phyloP scores from a whole-genome alignment of 2,797 vertebrate species.

The Myiotriccus ornatus region DNA sequence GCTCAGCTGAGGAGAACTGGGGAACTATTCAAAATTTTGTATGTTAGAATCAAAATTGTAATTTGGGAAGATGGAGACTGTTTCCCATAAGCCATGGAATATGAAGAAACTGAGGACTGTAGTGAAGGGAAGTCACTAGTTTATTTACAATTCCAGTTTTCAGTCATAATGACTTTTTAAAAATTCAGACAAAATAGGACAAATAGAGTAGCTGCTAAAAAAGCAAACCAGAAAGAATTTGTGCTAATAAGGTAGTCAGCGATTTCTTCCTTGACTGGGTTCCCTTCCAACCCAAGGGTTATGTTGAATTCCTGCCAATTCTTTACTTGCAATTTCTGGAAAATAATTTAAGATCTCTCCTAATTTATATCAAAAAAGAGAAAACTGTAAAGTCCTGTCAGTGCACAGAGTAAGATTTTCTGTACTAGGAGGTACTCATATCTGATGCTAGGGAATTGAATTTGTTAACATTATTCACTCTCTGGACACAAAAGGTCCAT shows the following conservation, averaged over 20 bases:
- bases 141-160: not conserved
- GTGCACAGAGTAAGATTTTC: not conserved
- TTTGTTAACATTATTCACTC: not conserved
- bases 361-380: not conserved
- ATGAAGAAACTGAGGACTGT: not conserved
- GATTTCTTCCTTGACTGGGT: not conserved
- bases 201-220: not conserved
- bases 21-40: not conserved
- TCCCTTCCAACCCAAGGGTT: not conserved
- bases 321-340: not conserved
- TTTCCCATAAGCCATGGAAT: not conserved
- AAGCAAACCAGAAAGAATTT: not conserved
- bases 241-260: not conserved
- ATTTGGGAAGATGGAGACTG: not conserved
- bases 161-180: not conserved
- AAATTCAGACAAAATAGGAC: not conserved
- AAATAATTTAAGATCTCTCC: not conserved
- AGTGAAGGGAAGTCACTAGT: not conserved
- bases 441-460: not conserved
- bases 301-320: not conserved
- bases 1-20: not conserved
- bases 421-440: not conserved
- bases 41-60: not conserved
- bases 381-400: not conserved
- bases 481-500: not conserved